A percentile compares a stretch with the other conserved stretches of the same genome.
These are phyloP conservation scores for Synanthedon vespiformis DNA, from an alignment of 2,888 invertebrate genomes.

Conservation along the genomic window DNA sequence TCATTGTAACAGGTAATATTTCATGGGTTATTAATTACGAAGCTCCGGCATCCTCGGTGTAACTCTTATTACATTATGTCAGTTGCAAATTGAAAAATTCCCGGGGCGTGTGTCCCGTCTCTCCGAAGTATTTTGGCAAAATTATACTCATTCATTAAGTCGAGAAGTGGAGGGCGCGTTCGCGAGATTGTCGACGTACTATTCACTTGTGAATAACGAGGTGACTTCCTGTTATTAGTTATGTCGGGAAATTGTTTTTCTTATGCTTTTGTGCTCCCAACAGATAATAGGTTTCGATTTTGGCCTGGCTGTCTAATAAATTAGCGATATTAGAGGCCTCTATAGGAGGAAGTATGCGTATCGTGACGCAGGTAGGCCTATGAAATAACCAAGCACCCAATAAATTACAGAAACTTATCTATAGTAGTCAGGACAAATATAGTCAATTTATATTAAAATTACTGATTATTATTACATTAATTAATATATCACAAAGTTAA, in stretches of 20 bases:
- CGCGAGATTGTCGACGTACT: conserved; percentile 63
- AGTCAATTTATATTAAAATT: too few species aligned
- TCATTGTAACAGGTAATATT: conserved; percentile 69
- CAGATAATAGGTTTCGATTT: background rate
- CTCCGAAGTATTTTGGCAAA: conserved; percentile 68
- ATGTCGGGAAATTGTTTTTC: conserved; percentile 63
- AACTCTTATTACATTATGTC: conserved; percentile 70
- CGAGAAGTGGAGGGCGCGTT: conserved; percentile 58
- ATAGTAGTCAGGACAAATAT: too few species aligned
- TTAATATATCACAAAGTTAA: too few species aligned
- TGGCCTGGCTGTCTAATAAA: background rate
- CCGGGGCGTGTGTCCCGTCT: conserved; percentile 68
- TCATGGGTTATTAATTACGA: conserved; percentile 69
- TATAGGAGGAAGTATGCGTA: background rate
- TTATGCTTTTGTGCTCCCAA: conserved; percentile 34
- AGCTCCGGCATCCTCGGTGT: conserved; percentile 63
- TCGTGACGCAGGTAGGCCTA: too few species aligned
- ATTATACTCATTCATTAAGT: conserved; percentile 70
- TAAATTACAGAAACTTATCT: too few species aligned
- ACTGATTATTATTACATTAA: too few species aligned
- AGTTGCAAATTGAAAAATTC: conserved; percentile 71
- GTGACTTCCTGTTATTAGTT: conserved; percentile 66
- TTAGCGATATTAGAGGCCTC: background rate
- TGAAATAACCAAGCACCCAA: too few species aligned
- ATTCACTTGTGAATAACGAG: conserved; percentile 66